Conservation (phyloP, 2,113 vertebrate species). For the Alces alces region DNA sequence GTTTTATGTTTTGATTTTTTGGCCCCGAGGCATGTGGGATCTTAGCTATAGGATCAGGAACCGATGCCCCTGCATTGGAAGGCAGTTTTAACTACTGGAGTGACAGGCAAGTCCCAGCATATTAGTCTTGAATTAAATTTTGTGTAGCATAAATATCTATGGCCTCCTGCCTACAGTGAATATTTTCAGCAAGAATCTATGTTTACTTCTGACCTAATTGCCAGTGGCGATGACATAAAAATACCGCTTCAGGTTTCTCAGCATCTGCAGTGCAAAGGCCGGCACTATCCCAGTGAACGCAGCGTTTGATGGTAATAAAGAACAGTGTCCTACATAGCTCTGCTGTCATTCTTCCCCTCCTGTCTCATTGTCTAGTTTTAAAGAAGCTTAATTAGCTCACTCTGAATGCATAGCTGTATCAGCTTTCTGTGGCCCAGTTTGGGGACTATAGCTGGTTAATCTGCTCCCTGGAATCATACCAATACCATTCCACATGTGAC, state of each 20-base stretch:
- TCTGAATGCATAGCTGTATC: neutral
- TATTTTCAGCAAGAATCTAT: constrained; percentile 24
- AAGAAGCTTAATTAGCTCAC: constrained; percentile 27
- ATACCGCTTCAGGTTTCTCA: neutral
- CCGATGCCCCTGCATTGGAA: neutral
- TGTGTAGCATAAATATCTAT: neutral
- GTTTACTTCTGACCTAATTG: constrained; percentile 16
- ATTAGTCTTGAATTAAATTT: constrained; percentile 41
- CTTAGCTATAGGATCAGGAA: neutral
- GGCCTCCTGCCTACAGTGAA: neutral
- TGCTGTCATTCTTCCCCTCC: neutral
- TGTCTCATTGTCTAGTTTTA: constrained; percentile 27
- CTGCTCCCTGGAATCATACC: constrained; percentile 36
- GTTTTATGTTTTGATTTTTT: neutral
- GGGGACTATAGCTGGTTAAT: constrained; percentile 41
- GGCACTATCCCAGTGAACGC: neutral
- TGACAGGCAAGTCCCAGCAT: neutral
- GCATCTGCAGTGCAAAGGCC: neutral
- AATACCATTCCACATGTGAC: neutral
- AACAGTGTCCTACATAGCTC: neutral
- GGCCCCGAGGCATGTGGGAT: neutral
- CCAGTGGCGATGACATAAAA: neutral
- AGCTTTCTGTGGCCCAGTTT: constrained; percentile 27
- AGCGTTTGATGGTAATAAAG: neutral
- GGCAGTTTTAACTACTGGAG: neutral